Percentiles rank a stretch among this genome's conserved stretches.
These are phyloP conservation scores for Heliornis fulica DNA, from an alignment of 2,113 vertebrate genomes.

Conservation along the genomic window DNA sequence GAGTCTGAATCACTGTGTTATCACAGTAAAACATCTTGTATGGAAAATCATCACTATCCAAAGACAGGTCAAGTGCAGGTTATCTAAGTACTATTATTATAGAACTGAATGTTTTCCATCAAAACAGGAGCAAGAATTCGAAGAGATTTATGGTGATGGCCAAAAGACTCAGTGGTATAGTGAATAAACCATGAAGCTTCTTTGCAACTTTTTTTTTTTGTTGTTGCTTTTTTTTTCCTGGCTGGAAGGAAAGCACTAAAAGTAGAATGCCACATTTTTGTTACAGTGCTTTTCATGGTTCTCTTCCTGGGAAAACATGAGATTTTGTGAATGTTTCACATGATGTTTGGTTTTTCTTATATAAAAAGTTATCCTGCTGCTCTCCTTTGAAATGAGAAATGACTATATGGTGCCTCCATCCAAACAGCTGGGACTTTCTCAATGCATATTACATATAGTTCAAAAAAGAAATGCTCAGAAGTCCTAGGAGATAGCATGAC, in stretches of 20 bases:
- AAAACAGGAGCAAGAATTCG: conserved; percentile 34
- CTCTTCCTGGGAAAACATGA: background rate
- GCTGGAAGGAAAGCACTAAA: background rate
- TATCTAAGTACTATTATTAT: conserved; percentile 64
- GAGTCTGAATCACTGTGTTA: conserved; percentile 70
- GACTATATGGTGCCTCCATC: background rate
- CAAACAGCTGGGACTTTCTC: background rate
- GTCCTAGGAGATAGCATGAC: background rate
- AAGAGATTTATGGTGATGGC: conserved; percentile 20
- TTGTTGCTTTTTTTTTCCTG: background rate
- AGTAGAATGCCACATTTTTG: background rate
- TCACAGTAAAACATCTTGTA: conserved; percentile 70
- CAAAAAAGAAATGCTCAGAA: background rate
- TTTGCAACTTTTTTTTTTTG: background rate
- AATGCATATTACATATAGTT: background rate
- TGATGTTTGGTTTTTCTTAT: background rate
- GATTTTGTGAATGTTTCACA: background rate
- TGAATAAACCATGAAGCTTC: background rate
- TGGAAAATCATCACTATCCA: conserved; percentile 71
- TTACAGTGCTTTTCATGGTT: background rate
- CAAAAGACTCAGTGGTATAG: background rate
- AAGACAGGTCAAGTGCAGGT: conserved; percentile 61
- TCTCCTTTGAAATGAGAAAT: conserved; percentile 15
- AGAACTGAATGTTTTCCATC: conserved; percentile 58
- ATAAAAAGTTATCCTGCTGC: background rate